Evolutionary conservation across 2,113 vertebrate species (phyloP).

Genomic region (Dasyurus viverrinus): DNA sequence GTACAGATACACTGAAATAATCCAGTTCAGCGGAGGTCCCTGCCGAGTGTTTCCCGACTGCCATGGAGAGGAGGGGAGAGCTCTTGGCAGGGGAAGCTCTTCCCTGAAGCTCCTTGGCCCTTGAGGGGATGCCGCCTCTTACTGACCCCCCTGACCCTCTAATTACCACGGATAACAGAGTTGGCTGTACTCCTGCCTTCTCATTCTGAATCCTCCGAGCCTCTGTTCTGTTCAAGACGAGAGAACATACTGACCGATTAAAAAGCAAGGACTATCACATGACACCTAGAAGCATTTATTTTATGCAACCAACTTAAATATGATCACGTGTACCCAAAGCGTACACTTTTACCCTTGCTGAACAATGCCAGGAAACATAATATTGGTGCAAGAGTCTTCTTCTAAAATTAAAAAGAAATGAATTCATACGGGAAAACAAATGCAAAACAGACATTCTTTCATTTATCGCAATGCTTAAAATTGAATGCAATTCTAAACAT

Average conservation of each 20-base stretch:
- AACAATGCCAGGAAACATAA: conserved; percentile 89
- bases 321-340: conserved; percentile 87
- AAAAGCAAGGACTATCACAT: conserved; percentile 78
- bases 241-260: conserved; percentile 57
- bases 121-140: not conserved
- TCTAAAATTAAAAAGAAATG: conserved; percentile 86
- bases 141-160: not conserved
- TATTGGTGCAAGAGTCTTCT: conserved; percentile 84
- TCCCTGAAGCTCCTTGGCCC: not conserved
- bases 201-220: conserved; percentile 54
- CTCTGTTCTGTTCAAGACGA: conserved; percentile 58
- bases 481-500: conserved; percentile 83
- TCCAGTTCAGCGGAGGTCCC: not conserved
- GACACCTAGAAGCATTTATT: conserved; percentile 95
- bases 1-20: not conserved
- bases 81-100: not conserved
- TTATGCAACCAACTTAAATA: conserved; percentile 94
- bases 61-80: not conserved
- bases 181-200: conserved; percentile 50
- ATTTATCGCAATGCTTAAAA: conserved; percentile 85
- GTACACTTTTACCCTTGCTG: conserved; percentile 87
- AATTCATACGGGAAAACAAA: conserved; percentile 86
- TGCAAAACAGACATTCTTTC: conserved; percentile 84
- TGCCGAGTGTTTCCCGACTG: not conserved
- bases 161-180: conserved; percentile 62